Conservation (phyloP, 30 jellyfish, hydroid and myxozoan genomes). For the Hydractinia echinata region DNA sequence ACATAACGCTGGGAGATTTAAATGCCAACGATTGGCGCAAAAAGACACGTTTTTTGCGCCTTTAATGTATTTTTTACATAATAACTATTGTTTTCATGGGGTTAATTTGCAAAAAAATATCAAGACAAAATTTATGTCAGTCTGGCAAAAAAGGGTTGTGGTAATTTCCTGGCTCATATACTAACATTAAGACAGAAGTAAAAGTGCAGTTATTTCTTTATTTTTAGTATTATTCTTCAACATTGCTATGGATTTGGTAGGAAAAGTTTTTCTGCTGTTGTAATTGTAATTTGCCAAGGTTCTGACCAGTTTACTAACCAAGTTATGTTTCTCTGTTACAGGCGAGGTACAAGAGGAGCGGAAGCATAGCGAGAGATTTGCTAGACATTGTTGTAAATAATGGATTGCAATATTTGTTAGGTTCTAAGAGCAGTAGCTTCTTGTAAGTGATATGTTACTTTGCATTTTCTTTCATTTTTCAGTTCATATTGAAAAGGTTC, state of each 20-base stretch:
- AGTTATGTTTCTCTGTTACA: neutral
- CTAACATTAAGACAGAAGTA: neutral
- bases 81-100: no score
- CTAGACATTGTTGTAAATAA: conserved; percentile 1
- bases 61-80: no score
- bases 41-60: no score
- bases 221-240: neutral
- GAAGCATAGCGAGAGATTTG: conserved; percentile 2
- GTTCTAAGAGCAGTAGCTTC: neutral
- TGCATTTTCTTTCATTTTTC: neutral
- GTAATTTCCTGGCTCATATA: no score
- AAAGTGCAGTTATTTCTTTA: neutral
- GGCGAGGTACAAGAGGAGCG: neutral
- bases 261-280: neutral
- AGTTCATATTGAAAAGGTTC: neutral
- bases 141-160: no score
- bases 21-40: no score
- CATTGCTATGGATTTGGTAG: conserved; percentile 15
- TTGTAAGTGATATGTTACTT: neutral
- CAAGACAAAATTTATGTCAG: no score
- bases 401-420: neutral
- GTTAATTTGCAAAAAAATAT: no score
- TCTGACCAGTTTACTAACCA: neutral
- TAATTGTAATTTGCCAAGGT: neutral
- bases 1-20: no score